A percentile compares a stretch with the other conserved stretches of the same genome.
phyloP scores from a whole-genome alignment of 2,888 invertebrate genomes.

The Plutella xylostella region DNA sequence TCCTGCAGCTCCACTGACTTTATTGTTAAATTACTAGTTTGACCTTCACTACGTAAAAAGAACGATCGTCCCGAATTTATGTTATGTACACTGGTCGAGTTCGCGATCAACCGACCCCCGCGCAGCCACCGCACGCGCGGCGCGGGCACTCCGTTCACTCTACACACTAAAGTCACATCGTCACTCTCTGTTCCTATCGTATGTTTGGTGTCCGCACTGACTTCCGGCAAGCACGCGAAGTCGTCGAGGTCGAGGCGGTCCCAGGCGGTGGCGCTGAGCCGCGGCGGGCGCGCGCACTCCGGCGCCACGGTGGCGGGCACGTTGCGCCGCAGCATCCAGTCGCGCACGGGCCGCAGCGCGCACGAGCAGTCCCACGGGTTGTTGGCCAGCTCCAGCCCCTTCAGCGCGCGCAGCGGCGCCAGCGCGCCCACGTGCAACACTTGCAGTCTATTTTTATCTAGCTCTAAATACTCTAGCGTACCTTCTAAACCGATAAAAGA shows the following conservation, averaged over 20 bases:
- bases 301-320: constrained; percentile 78
- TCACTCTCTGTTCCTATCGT: constrained; percentile 77
- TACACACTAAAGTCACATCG: constrained; percentile 80
- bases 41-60: constrained; percentile 74
- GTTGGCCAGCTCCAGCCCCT: constrained; percentile 80
- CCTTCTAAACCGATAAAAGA: constrained; percentile 80
- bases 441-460: constrained; percentile 80
- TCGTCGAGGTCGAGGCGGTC: constrained; percentile 82
- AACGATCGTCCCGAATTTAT: constrained; percentile 71
- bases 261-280: constrained; percentile 77
- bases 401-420: constrained; percentile 75
- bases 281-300: constrained; percentile 74
- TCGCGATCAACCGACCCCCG: constrained; percentile 77
- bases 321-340: constrained; percentile 84
- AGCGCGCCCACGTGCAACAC: constrained; percentile 76
- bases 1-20: constrained; percentile 79
- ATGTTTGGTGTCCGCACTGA: constrained; percentile 69
- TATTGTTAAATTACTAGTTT: constrained; percentile 80
- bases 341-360: constrained; percentile 76
- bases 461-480: constrained; percentile 80
- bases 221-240: constrained; percentile 82
- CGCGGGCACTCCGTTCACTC: constrained; percentile 77
- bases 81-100: constrained; percentile 49
- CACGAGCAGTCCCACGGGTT: constrained; percentile 90
- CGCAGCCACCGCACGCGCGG: constrained; percentile 80